Evolutionary conservation across 2,797 vertebrate species (phyloP).

Genomic region (Borostomias antarcticus): DNA sequence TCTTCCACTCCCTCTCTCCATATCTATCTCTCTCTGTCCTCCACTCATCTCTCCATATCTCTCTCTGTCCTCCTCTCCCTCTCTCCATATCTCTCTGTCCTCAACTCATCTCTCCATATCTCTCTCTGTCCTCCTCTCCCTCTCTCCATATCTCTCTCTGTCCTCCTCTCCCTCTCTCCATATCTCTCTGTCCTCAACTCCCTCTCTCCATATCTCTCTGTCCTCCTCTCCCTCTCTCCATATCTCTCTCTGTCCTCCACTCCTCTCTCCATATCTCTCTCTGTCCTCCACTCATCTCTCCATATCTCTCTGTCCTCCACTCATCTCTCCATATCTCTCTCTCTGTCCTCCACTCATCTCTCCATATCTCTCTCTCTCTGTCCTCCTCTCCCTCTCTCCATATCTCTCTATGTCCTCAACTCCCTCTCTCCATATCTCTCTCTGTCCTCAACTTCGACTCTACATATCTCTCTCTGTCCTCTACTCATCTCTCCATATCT

Average conservation of each 20-base stretch:
- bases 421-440: not conserved
- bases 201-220: too few relatives aligned
- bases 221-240: too few relatives aligned
- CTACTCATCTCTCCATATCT: not conserved
- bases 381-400: not conserved
- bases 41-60: not conserved
- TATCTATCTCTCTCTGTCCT: too few relatives aligned
- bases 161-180: not conserved
- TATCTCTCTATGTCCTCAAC: not conserved
- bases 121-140: not conserved
- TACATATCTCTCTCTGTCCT: not conserved
- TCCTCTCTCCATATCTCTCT: not conserved
- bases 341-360: not conserved
- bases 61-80: not conserved
- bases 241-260: not conserved
- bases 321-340: not conserved
- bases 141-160: too few relatives aligned
- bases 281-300: not conserved
- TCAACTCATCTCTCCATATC: not conserved
- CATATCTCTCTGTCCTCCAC: not conserved
- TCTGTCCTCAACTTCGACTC: not conserved
- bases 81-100: slow-evolving; percentile 52
- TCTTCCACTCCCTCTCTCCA: too few relatives aligned
- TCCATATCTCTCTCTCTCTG: not conserved
- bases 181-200: not conserved